phyloP scores from a whole-genome alignment of 2,113 vertebrate genomes.

The Calypte anna region DNA sequence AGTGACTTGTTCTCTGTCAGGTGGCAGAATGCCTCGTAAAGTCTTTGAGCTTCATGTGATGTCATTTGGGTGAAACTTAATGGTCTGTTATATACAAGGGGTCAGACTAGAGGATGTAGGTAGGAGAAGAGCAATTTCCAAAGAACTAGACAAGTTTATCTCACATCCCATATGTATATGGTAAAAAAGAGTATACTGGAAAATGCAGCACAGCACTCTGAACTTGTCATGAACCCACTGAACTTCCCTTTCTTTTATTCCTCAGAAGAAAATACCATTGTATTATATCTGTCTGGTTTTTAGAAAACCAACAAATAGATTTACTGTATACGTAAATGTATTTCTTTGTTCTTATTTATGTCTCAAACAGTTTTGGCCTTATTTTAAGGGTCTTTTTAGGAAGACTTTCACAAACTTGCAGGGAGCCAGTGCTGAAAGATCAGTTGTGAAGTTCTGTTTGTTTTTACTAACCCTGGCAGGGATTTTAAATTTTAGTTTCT shows the following conservation, averaged over 20 bases:
- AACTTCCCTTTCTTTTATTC: conserved; percentile 9
- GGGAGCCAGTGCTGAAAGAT: conserved; percentile 3
- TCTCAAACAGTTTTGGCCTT: not conserved
- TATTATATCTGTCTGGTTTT: not conserved
- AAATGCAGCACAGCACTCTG: not conserved
- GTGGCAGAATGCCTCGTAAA: not conserved
- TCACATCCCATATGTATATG: not conserved
- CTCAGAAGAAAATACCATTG: conserved; percentile 4
- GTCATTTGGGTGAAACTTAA: not conserved
- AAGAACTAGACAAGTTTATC: not conserved
- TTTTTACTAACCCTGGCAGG: conserved; percentile 4
- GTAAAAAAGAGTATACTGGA: not conserved
- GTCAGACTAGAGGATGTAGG: not conserved
- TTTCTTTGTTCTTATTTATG: conserved; percentile 1
- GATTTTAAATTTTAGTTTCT: conserved; percentile 32
- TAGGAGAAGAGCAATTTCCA: not conserved
- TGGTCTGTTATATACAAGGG: not conserved
- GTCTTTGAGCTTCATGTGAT: not conserved
- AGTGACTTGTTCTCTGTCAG: not conserved
- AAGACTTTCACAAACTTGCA: conserved; percentile 3
- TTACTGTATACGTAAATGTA: conserved; percentile 26
- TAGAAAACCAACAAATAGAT: not conserved
- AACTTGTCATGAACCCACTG: not conserved
- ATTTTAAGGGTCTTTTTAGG: conserved; percentile 20
- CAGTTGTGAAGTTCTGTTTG: conserved; percentile 24